These are phyloP conservation scores for Andrena trimmerana DNA, from an alignment of 2,888 invertebrate genomes.

Conservation along the genomic window DNA sequence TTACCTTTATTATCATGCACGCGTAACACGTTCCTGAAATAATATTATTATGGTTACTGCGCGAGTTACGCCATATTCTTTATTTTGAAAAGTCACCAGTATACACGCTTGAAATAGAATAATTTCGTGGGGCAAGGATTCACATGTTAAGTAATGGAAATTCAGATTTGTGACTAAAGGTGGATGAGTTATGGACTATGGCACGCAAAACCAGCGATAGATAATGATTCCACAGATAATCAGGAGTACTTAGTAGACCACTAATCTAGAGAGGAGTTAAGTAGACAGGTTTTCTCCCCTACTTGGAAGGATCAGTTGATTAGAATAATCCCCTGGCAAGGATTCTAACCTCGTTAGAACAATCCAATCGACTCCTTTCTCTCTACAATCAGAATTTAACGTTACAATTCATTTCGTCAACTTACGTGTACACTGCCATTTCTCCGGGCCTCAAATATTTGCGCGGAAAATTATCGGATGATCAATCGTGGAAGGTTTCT, in stretches of 20 bases:
- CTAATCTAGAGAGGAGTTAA: no score
- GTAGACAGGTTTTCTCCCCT: no score
- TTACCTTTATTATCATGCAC: constrained; percentile 11
- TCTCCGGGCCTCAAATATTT: constrained; percentile 4
- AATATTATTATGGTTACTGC: constrained; percentile 3
- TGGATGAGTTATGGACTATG: background rate
- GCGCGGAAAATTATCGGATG: constrained; percentile 6
- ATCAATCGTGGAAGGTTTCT: constrained; percentile 6
- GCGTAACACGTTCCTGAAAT: background rate
- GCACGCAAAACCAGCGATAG: background rate
- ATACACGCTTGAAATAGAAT: background rate
- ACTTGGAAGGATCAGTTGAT: no score
- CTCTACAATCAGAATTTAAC: background rate
- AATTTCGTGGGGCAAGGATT: background rate
- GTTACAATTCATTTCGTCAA: background rate
- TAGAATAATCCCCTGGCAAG: background rate
- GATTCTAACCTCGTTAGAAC: background rate
- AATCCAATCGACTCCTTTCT: background rate
- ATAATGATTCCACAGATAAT: no score
- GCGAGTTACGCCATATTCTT: background rate
- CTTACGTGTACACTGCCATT: background rate
- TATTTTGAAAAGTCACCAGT: background rate
- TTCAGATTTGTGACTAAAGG: no score
- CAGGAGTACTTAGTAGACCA: no score
- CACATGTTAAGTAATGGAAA: background rate